Conservation (phyloP, 2,113 vertebrate species). For the Tetrao urogallus region DNA sequence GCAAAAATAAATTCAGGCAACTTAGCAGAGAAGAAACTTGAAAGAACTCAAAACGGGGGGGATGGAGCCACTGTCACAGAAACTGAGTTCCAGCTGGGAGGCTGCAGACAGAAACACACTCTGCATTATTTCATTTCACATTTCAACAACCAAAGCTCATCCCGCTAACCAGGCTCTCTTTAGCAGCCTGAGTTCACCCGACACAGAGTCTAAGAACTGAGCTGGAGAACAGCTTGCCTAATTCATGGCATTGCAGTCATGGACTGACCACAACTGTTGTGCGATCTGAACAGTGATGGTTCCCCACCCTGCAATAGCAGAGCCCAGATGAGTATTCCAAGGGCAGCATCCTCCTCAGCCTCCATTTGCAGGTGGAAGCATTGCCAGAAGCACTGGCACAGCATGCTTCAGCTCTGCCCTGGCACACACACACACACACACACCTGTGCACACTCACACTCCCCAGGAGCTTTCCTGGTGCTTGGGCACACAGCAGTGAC, state of each 20-base stretch:
- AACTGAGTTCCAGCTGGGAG: not conserved
- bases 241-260: not conserved
- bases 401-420: fast-evolving
- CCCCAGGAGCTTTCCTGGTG: not conserved
- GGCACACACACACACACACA: not conserved
- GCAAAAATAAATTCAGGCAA: not conserved
- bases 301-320: not conserved
- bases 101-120: not conserved
- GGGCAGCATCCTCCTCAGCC: not conserved
- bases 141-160: not conserved
- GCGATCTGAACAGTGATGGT: not conserved
- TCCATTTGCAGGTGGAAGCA: fast-evolving
- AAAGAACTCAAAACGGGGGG: not conserved
- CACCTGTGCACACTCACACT: not conserved
- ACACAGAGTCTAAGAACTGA: not conserved
- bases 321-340: fast-evolving
- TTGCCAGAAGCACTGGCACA: not conserved
- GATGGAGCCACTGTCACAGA: not conserved
- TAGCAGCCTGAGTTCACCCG: not conserved
- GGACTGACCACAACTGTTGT: fast-evolving
- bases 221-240: not conserved
- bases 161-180: not conserved
- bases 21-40: not conserved
- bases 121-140: not conserved
- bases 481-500: not conserved